Percentiles rank a stretch among this genome's conserved stretches.
These are phyloP conservation scores for Notamacropus eugenii DNA, from an alignment of 2,797 vertebrate genomes.

Conservation along the genomic window DNA sequence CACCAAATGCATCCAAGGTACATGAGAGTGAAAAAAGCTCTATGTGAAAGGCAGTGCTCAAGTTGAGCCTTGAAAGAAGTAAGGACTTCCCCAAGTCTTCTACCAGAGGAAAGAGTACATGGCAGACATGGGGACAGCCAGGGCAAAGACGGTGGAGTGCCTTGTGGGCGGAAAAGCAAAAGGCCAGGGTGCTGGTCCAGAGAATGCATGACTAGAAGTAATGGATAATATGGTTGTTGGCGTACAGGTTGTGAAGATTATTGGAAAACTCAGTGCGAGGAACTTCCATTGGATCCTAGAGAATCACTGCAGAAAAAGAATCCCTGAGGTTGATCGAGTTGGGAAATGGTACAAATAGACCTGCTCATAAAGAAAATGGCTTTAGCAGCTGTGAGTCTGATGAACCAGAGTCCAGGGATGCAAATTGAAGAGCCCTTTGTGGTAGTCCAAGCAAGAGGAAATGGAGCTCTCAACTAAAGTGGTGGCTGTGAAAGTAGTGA, in stretches of 20 bases:
- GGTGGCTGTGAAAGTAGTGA: not conserved
- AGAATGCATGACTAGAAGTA: not conserved
- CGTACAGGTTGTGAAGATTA: not conserved
- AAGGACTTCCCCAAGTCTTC: not conserved
- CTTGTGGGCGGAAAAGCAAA: not conserved
- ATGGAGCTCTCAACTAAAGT: not conserved
- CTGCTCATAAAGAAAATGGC: not conserved
- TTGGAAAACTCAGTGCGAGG: not conserved
- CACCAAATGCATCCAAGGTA: not conserved
- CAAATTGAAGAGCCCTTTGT: not conserved
- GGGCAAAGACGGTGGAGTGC: not conserved
- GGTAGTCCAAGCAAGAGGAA: not conserved
- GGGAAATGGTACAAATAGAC: not conserved
- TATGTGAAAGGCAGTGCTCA: not conserved
- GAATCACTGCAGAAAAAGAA: not conserved
- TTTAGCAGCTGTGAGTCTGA: not conserved
- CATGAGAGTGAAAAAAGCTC: not conserved
- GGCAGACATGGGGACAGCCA: not conserved
- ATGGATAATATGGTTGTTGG: not conserved
- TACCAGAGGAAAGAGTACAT: not conserved
- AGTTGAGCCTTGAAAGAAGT: not conserved
- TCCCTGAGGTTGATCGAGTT: not conserved
- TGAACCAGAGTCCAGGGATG: not conserved
- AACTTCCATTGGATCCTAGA: not conserved
- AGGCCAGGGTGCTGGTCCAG: not conserved